phyloP scores from a whole-genome alignment of 2,888 invertebrate genomes.

The Dynastes grantii region DNA sequence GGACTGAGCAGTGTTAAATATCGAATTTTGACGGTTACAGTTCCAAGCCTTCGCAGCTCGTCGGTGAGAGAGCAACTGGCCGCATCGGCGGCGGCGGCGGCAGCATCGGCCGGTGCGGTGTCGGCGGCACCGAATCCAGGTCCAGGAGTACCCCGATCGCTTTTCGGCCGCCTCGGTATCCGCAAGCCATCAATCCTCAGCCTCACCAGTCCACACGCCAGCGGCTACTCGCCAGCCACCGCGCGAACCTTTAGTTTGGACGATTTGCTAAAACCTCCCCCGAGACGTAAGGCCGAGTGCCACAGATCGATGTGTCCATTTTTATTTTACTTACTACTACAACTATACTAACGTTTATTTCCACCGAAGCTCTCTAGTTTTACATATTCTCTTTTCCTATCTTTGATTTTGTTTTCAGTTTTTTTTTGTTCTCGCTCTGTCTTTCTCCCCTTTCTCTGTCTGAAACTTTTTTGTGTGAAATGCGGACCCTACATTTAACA shows the following conservation, averaged over 20 bases:
- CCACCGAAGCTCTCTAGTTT: background rate
- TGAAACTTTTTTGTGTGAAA: slow-evolving; percentile 42
- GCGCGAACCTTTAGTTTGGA: slow-evolving; percentile 90
- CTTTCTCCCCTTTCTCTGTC: slow-evolving; percentile 49
- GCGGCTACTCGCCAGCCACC: slow-evolving; percentile 74
- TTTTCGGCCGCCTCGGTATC: slow-evolving; percentile 89
- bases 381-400: slow-evolving; percentile 48
- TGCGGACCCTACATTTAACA: slow-evolving; percentile 40
- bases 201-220: slow-evolving; percentile 79
- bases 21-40: slow-evolving; percentile 54
- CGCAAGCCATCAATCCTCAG: slow-evolving; percentile 90
- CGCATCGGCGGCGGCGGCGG: slow-evolving; percentile 70
- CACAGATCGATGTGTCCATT: slow-evolving; percentile 58
- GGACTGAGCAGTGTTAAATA: no score
- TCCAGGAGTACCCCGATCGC: slow-evolving; percentile 77
- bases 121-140: slow-evolving; percentile 70
- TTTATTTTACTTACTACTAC: slow-evolving; percentile 15
- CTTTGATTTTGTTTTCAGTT: slow-evolving; percentile 55
- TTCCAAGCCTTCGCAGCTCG: slow-evolving; percentile 71
- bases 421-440: slow-evolving; percentile 48
- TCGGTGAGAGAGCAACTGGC: slow-evolving; percentile 76
- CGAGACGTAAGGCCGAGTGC: slow-evolving; percentile 81
- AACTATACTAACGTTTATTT: slow-evolving; percentile 4
- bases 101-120: slow-evolving; percentile 68
- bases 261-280: slow-evolving; percentile 89